Conservation (phyloP, 2,797 vertebrate genomes). For the Hipposideros larvatus region DNA sequence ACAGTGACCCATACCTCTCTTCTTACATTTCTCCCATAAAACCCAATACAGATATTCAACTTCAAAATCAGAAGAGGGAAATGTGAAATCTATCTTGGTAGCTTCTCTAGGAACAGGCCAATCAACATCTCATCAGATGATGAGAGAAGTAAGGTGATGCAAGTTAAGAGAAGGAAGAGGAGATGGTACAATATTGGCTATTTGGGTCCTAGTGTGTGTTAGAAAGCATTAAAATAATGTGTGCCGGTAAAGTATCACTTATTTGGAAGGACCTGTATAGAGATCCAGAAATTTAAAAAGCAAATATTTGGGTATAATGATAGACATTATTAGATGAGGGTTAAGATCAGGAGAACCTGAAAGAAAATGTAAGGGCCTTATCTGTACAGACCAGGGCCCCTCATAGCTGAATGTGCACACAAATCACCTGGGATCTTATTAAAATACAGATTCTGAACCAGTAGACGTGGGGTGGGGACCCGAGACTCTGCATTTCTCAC, state of each 20-base stretch:
- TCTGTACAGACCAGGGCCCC: background rate
- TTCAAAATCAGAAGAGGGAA: background rate
- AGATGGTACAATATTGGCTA: background rate
- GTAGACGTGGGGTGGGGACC: background rate
- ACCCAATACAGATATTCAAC: background rate
- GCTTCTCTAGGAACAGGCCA: conserved; percentile 34
- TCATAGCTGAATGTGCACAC: background rate
- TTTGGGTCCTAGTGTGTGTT: background rate
- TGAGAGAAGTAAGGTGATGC: background rate
- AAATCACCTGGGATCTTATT: background rate
- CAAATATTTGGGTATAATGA: background rate
- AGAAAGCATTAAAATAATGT: conserved; percentile 13
- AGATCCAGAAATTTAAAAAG: background rate
- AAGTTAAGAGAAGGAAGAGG: background rate
- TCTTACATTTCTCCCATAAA: conserved; percentile 40
- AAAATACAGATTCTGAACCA: background rate
- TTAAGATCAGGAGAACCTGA: background rate
- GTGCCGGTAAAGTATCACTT: background rate
- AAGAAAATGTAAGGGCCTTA: background rate
- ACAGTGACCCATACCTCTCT: background rate
- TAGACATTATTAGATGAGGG: background rate
- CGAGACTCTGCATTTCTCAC: background rate
- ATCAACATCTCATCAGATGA: background rate
- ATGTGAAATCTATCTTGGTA: background rate
- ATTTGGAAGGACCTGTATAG: background rate